phyloP scores from a whole-genome alignment of 2,888 invertebrate genomes.

The Acanthosepion lycidas region DNA sequence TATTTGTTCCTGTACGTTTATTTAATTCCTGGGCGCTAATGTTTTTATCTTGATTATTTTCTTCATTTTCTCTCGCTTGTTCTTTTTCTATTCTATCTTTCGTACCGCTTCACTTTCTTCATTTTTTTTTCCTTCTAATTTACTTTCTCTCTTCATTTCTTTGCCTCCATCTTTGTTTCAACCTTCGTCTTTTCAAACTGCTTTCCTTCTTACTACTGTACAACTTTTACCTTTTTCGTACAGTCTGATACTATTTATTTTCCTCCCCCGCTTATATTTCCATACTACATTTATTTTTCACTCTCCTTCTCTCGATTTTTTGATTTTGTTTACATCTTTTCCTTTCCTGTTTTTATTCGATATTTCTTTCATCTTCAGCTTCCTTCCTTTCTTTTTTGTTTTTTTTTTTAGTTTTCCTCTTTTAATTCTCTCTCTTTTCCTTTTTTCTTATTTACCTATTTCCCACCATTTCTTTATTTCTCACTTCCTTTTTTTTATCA shows the following conservation, averaged over 20 bases:
- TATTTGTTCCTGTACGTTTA: too few species aligned
- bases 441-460: too few species aligned
- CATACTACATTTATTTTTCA: background rate
- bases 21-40: too few species aligned
- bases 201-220: background rate
- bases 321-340: too few species aligned
- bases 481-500: too few species aligned
- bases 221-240: too few species aligned
- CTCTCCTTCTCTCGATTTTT: background rate
- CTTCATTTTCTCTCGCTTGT: too few species aligned
- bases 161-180: background rate
- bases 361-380: background rate
- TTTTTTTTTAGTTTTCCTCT: background rate
- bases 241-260: background rate
- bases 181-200: background rate
- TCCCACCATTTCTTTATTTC: too few species aligned
- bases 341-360: background rate
- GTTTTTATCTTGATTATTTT: too few species aligned
- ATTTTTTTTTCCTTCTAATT: background rate
- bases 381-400: background rate
- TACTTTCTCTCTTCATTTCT: background rate
- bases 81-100: too few species aligned
- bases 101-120: too few species aligned
- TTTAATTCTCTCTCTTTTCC: background rate
- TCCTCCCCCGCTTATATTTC: background rate